Evolutionary conservation across 2,888 invertebrate genomes (phyloP).

Genomic region (Actias luna): DNA sequence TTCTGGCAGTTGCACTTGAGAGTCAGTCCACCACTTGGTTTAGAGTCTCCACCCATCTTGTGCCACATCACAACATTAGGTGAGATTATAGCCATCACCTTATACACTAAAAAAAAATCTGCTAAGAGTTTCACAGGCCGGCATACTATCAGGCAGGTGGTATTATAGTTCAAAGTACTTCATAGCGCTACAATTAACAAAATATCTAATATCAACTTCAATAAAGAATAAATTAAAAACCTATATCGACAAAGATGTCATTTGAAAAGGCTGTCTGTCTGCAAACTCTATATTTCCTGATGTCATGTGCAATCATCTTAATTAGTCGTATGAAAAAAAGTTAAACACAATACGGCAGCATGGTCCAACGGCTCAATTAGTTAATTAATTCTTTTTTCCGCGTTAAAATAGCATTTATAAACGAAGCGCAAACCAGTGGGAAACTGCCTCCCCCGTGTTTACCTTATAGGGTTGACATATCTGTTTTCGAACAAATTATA

Average conservation of each 20-base stretch:
- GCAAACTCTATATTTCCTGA: slow-evolving; percentile 30
- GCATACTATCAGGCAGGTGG: no score
- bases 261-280: slow-evolving; percentile 34
- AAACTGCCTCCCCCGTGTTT: slow-evolving; percentile 59
- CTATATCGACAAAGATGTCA: neutral
- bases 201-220: neutral
- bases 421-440: slow-evolving; percentile 72
- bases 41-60: no score
- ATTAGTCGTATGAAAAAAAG: slow-evolving; percentile 55
- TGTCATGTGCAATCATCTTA: slow-evolving; percentile 50
- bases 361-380: slow-evolving; percentile 75
- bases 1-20: no score
- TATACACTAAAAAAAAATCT: no score
- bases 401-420: slow-evolving; percentile 81
- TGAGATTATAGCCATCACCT: no score
- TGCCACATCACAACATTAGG: no score
- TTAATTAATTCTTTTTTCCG: slow-evolving; percentile 81
- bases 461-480: slow-evolving; percentile 52
- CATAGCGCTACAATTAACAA: no score
- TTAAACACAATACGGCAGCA: slow-evolving; percentile 44
- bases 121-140: no score
- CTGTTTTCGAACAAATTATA: slow-evolving; percentile 6
- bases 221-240: neutral
- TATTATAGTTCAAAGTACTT: no score
- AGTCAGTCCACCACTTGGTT: no score